Evolutionary conservation across 2,888 invertebrate genomes (phyloP).

Genomic region (Ormyrus nitidulus): DNA sequence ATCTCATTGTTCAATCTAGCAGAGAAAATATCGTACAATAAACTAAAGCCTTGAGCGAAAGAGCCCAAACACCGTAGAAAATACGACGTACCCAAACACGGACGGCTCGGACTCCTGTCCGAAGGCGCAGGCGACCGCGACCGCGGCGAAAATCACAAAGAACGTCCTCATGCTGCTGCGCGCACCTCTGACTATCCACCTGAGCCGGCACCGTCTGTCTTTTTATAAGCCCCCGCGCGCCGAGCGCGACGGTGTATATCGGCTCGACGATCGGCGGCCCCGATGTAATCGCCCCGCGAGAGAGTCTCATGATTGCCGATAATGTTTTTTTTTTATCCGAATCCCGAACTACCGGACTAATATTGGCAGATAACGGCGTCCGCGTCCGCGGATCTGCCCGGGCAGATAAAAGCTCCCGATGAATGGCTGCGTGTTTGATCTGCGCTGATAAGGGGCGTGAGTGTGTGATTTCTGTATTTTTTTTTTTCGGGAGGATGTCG

Average conservation of each 20-base stretch:
- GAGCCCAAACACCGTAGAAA: neutral
- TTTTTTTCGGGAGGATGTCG: no score
- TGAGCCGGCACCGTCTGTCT: no score
- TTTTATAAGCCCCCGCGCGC: neutral
- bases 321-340: neutral
- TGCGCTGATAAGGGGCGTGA: no score
- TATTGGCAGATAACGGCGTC: no score
- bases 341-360: no score
- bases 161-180: constrained; percentile 11
- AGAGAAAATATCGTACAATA: no score
- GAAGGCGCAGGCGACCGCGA: neutral
- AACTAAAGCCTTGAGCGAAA: no score
- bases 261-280: constrained; percentile 10
- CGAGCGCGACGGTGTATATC: neutral
- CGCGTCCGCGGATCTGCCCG: no score
- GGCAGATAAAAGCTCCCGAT: neutral
- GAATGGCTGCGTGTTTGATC: no score
- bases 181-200: no score
- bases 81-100: constrained; percentile 30
- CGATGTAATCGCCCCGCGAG: neutral
- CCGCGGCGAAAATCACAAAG: neutral
- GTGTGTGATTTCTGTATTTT: no score
- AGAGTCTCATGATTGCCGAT: neutral
- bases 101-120: constrained; percentile 15
- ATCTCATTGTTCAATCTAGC: no score